Percentiles rank a stretch among this genome's conserved stretches.
phyloP scores from a whole-genome alignment of 2,888 invertebrate species.

The Spisula subtruncata region DNA sequence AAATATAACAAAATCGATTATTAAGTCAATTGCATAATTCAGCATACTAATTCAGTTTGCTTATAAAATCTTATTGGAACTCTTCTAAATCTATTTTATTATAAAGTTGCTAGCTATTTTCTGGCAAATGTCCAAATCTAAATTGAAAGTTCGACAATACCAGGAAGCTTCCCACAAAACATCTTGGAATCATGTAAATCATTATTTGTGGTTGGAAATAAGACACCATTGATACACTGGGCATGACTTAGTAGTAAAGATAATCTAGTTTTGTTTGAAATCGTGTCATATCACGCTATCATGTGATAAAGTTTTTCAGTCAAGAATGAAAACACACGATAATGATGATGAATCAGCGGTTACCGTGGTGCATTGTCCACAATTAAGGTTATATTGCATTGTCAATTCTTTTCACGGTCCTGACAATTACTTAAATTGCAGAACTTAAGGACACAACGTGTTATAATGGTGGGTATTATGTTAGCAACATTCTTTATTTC shows the following conservation, averaged over 20 bases:
- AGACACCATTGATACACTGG: background rate
- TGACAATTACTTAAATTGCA: too few species aligned
- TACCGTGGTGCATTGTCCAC: too few species aligned
- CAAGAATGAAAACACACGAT: background rate
- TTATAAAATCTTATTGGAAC: constrained; percentile 8
- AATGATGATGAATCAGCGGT: too few species aligned
- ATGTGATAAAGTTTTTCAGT: background rate
- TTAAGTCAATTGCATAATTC: background rate
- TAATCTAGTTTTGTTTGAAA: constrained; percentile 1
- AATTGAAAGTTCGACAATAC: background rate
- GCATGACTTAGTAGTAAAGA: background rate
- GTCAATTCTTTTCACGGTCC: too few species aligned
- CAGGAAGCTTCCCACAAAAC: background rate
- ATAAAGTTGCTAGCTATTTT: constrained; percentile 9
- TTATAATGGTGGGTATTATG: too few species aligned
- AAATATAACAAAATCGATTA: too few species aligned
- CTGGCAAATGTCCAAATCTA: constrained; percentile 25
- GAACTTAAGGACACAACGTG: too few species aligned
- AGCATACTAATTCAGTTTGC: background rate
- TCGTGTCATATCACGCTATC: background rate
- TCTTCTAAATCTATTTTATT: background rate
- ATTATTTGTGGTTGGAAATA: background rate
- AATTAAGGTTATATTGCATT: too few species aligned
- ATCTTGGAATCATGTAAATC: constrained; percentile 10
- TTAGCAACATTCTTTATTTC: too few species aligned